phyloP scores from a whole-genome alignment of 2,888 invertebrate genomes.

The Dorcus hopei region DNA sequence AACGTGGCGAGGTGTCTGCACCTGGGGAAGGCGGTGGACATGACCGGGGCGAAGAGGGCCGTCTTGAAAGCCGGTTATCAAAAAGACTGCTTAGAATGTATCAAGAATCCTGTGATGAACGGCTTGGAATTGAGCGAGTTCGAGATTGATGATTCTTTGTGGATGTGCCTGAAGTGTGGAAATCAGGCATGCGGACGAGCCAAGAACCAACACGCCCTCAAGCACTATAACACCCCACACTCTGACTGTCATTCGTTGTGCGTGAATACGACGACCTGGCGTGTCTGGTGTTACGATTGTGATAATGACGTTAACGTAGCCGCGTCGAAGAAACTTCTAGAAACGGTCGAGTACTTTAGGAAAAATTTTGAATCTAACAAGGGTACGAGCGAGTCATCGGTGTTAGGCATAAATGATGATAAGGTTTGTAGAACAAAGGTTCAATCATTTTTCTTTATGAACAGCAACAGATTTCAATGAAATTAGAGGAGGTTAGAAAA shows the following conservation, averaged over 20 bases:
- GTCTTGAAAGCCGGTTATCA: constrained; percentile 49
- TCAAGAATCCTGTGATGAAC: constrained; percentile 19
- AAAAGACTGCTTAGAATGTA: constrained; percentile 53
- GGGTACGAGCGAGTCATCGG: neutral
- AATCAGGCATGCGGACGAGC: constrained; percentile 70
- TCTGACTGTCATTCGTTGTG: constrained; percentile 75
- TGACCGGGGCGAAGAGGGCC: constrained; percentile 58
- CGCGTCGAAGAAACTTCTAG: constrained; percentile 64
- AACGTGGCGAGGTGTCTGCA: constrained; percentile 65
- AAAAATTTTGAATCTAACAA: constrained; percentile 1
- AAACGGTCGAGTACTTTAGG: constrained; percentile 44
- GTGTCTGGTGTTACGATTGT: constrained; percentile 78
- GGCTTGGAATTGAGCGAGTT: constrained; percentile 36
- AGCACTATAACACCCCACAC: constrained; percentile 71
- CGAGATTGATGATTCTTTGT: constrained; percentile 56
- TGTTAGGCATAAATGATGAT: no score
- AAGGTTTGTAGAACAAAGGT: no score
- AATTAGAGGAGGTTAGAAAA: no score
- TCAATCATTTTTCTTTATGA: no score
- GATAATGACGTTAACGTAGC: constrained; percentile 64
- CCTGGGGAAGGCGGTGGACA: constrained; percentile 65
- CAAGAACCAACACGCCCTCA: constrained; percentile 66
- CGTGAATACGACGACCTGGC: constrained; percentile 68
- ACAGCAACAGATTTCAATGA: no score
- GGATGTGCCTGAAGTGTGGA: constrained; percentile 83